A percentile compares a stretch with the other conserved stretches of the same genome.
Conservation (phyloP, 64 coral and sea anemone genomes). For the Hydrozoanthus tunicans region DNA sequence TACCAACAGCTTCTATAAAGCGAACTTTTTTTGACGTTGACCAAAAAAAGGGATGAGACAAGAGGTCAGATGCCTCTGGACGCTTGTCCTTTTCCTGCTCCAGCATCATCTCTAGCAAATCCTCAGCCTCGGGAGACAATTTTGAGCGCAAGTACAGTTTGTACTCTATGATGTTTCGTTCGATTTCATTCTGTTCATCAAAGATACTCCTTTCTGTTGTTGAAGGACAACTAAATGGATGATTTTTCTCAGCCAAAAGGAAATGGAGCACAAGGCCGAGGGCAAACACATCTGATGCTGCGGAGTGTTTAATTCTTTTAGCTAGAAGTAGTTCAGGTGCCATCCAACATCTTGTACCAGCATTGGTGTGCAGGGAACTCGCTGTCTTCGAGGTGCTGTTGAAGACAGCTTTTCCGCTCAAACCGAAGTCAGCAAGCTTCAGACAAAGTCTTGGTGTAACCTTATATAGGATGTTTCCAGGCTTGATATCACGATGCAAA, state of each 20-base stretch:
- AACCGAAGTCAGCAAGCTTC: conserved; percentile 64
- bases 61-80: neutral
- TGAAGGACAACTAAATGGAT: conserved; percentile 16
- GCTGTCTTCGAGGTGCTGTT: neutral
- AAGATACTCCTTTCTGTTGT: neutral
- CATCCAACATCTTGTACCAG: conserved; percentile 72
- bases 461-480: conserved; percentile 22
- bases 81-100: neutral
- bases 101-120: conserved; percentile 22
- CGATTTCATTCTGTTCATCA: neutral
- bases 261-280: conserved; percentile 41
- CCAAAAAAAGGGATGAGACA: conserved; percentile 36
- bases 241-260: conserved; percentile 11
- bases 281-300: conserved; percentile 54
- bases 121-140: neutral
- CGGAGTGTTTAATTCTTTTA: neutral
- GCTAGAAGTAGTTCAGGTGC: conserved; percentile 28
- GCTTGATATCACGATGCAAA: conserved; percentile 57
- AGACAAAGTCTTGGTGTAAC: neutral
- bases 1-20: conserved; percentile 8
- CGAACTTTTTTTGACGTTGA: neutral
- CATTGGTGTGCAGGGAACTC: conserved; percentile 4
- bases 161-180: neutral
- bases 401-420: conserved; percentile 34
- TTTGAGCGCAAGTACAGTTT: neutral